Percentiles rank a stretch among this genome's conserved stretches.
Conservation (phyloP, 2,888 invertebrate genomes). For the Allolobophora icterica region DNA sequence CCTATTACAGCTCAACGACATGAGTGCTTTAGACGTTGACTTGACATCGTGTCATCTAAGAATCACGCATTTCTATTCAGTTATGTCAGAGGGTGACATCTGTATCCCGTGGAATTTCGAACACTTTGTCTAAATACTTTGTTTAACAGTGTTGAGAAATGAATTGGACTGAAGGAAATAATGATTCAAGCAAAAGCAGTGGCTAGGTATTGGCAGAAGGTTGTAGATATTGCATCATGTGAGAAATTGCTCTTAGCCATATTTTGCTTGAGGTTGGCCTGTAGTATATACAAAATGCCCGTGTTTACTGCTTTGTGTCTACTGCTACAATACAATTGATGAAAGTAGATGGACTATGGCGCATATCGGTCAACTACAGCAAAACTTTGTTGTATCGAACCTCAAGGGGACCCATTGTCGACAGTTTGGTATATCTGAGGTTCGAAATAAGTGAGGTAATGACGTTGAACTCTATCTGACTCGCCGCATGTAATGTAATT, state of each 20-base stretch:
- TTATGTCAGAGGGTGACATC: constrained; percentile 85
- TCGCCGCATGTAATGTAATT: too few species aligned
- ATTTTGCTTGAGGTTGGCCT: background rate
- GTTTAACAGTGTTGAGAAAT: background rate
- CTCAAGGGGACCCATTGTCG: too few species aligned
- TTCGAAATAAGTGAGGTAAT: too few species aligned
- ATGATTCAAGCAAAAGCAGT: too few species aligned
- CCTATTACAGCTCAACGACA: constrained; percentile 31
- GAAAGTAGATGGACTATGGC: too few species aligned
- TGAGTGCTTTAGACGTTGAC: constrained; percentile 26
- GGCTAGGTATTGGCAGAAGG: background rate
- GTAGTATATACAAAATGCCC: background rate
- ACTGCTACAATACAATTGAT: too few species aligned
- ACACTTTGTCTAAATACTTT: background rate
- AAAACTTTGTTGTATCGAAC: too few species aligned
- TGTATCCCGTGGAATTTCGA: constrained; percentile 88
- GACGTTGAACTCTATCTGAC: too few species aligned
- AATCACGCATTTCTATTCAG: constrained; percentile 88
- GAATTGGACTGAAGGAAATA: background rate
- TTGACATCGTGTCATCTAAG: constrained; percentile 68
- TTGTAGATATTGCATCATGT: background rate
- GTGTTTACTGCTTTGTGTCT: too few species aligned
- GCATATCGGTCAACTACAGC: too few species aligned
- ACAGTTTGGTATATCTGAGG: too few species aligned
- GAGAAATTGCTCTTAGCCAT: background rate